Conservation (phyloP, 2,113 vertebrate species). For the Tachycineta bicolor region DNA sequence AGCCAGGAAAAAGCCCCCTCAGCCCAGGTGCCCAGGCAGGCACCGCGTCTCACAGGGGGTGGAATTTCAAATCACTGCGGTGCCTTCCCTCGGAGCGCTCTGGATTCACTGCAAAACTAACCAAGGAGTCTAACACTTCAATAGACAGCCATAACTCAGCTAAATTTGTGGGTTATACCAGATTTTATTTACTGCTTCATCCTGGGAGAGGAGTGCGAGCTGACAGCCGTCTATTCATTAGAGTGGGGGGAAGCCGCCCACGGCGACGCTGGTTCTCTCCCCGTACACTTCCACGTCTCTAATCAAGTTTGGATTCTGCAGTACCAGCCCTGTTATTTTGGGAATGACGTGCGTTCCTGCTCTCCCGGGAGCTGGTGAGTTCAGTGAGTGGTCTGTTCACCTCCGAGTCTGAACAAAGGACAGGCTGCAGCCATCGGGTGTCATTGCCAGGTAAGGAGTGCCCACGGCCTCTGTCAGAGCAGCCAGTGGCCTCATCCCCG, state of each 20-base stretch:
- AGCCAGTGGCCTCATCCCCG: not conserved
- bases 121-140: constrained; percentile 31
- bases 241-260: constrained; percentile 60
- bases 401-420: not conserved
- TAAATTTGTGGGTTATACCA: constrained; percentile 68
- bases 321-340: not conserved
- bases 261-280: not conserved
- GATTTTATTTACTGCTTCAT: constrained; percentile 77
- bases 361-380: not conserved
- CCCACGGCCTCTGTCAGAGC: not conserved
- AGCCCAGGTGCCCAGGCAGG: not conserved
- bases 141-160: constrained; percentile 65
- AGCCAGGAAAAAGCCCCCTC: not conserved
- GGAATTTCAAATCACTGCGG: not conserved
- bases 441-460: not conserved
- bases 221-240: constrained; percentile 73
- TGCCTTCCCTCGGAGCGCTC: not conserved
- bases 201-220: constrained; percentile 66
- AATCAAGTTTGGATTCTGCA: not conserved
- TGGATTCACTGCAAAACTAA: not conserved
- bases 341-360: not conserved
- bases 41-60: not conserved
- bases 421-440: not conserved
- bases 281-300: not conserved
- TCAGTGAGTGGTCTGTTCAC: not conserved